A percentile compares a stretch with the other conserved stretches of the same genome.
Evolutionary conservation across 1,140 invertebrate species (phyloP).

Genomic region (Aphis craccivora): DNA sequence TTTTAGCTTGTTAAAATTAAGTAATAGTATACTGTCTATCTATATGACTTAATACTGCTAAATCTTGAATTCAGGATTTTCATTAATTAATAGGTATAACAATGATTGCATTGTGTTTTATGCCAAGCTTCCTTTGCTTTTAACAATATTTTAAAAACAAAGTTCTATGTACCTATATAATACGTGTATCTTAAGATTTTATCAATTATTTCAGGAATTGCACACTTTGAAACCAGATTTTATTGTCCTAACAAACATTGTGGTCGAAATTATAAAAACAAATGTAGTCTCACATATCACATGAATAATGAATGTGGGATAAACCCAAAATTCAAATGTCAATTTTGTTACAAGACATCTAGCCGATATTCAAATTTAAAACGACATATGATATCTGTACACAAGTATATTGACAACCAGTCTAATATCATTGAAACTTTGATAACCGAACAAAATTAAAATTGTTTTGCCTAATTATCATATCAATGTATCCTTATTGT

Average conservation of each 20-base stretch:
- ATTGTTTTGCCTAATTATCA: neutral
- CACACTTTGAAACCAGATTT: conserved; percentile 4
- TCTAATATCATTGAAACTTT: neutral
- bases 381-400: conserved; percentile 62
- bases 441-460: neutral
- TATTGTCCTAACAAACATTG: conserved; percentile 56
- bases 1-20: neutral
- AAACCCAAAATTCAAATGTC: conserved; percentile 65
- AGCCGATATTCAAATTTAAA: conserved; percentile 63
- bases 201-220: conserved; percentile 17
- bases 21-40: neutral
- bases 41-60: neutral
- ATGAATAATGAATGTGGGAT: conserved; percentile 66
- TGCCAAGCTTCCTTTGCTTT: neutral
- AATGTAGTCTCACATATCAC: conserved; percentile 66
- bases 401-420: conserved; percentile 29
- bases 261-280: conserved; percentile 59
- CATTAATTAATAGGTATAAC: neutral
- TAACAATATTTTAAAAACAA: neutral
- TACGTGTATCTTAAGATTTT: neutral
- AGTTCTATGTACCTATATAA: neutral
- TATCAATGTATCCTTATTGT: neutral
- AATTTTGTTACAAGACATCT: conserved; percentile 64
- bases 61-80: neutral
- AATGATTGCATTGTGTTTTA: neutral